phyloP scores from a whole-genome alignment of 2,888 invertebrate species.

The Zelleria hepariella region DNA sequence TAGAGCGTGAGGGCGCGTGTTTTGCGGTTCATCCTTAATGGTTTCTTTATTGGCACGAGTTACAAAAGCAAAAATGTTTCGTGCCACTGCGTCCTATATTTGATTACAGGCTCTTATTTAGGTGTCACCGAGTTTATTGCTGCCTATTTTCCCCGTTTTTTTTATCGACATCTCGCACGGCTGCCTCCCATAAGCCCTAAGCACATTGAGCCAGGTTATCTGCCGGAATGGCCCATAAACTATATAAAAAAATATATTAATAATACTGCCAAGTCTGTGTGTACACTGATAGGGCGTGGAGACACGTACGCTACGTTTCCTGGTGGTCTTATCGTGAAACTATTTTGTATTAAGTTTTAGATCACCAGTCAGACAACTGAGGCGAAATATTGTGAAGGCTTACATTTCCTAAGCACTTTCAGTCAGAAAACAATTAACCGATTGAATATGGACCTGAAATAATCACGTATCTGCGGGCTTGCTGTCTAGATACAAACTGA shows the following conservation, averaged over 20 bases:
- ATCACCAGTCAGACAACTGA: too few relatives aligned
- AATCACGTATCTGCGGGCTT: too few relatives aligned
- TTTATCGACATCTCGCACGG: not conserved
- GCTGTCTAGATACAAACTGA: too few relatives aligned
- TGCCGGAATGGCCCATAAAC: not conserved
- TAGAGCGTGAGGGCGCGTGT: too few relatives aligned
- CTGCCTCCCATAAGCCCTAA: not conserved
- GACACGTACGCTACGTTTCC: not conserved
- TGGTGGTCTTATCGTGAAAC: not conserved
- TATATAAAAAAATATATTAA: not conserved
- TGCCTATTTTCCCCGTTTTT: not conserved
- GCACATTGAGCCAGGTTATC: not conserved
- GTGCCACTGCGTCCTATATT: not conserved
- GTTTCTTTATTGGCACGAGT: too few relatives aligned
- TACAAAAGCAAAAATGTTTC: too few relatives aligned
- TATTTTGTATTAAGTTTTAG: not conserved
- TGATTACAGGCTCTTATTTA: not conserved
- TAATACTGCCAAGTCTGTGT: not conserved
- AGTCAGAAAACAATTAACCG: too few relatives aligned
- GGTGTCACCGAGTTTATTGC: not conserved
- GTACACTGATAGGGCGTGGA: not conserved
- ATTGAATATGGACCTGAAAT: too few relatives aligned
- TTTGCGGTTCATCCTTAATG: too few relatives aligned
- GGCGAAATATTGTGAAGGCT: too few relatives aligned
- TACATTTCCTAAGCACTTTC: too few relatives aligned